Base-by-base conservation (phyloP, 2,113 vertebrate species). In the Grallaria varia region DNA sequence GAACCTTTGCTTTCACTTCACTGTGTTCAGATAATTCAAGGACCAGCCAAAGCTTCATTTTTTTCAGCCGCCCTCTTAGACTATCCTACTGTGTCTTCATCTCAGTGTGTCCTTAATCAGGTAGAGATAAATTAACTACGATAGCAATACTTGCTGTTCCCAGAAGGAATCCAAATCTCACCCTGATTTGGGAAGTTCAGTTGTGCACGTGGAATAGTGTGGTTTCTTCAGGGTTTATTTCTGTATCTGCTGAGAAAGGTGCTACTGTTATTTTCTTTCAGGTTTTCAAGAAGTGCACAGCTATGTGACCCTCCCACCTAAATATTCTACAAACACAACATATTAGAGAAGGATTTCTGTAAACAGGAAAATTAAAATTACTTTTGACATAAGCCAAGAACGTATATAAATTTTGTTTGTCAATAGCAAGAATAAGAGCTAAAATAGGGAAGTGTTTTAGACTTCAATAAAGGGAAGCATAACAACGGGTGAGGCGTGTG, bases 401-500 rank as follows among this genome's bases (percentile, higher is more conserved):
- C 23, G 23, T 47, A 8, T 50, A 52, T 72, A 73, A 85, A 64
- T 50, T 67, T 40, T 2, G 10, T 22, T 58, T 67, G 59, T 55
- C 42, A 62, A 47, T 23, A 37, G 21, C 35, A 45, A 66, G 66
- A 84, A 12, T 64, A 66, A 69, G 39, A 59, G 18, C 71, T 91
- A 25, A 72, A 91, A 58, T 30, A 90, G 35, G 13, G 40, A 28
- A 42, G 44, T 56, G 16, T 24, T 87, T 63, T 81, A 40, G 37
- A 21, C 33, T 45, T 85, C 33, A 25, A 80, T 30, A 52, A 89
- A 93, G 30, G 64, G 71, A 91, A 74, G 27, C 42, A 16, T 76
- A 66, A 79, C 24, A 75, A 53, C 90, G 85, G 72, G 24, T 55
- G 67, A 50, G 71, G 84, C 76, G n/a, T 64, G 40, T 87, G 89